Conservation (phyloP, 2,113 vertebrate genomes). For the Myotis lucifugus region DNA sequence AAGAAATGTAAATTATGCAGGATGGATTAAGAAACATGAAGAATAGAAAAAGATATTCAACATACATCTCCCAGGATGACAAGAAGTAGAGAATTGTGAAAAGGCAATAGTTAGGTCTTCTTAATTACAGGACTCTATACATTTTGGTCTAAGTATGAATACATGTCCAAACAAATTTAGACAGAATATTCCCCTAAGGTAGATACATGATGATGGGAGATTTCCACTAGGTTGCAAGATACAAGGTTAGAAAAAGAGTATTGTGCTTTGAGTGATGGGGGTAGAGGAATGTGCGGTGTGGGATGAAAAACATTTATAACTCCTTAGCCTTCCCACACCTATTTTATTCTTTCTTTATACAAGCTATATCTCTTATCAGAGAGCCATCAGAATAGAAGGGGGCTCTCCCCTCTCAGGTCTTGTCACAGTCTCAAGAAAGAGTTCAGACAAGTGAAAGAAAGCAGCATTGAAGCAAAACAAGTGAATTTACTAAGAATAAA, state of each 20-base stretch:
- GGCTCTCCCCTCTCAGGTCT: background rate
- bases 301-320: background rate
- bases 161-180: background rate
- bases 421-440: background rate
- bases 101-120: background rate
- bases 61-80: background rate
- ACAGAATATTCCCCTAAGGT: background rate
- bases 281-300: background rate
- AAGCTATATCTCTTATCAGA: background rate
- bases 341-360: background rate
- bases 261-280: background rate
- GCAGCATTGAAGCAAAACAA: background rate
- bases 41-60: background rate
- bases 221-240: background rate
- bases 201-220: background rate
- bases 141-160: background rate
- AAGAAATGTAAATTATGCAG: background rate
- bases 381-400: background rate
- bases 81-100: background rate
- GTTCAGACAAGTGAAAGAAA: background rate
- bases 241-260: background rate
- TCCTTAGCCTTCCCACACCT: background rate
- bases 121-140: background rate
- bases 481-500: background rate
- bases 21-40: slow-evolving; percentile 15